Base-by-base conservation (phyloP, 2,888 invertebrate genomes). In the Andrena chrysosceles region DNA sequence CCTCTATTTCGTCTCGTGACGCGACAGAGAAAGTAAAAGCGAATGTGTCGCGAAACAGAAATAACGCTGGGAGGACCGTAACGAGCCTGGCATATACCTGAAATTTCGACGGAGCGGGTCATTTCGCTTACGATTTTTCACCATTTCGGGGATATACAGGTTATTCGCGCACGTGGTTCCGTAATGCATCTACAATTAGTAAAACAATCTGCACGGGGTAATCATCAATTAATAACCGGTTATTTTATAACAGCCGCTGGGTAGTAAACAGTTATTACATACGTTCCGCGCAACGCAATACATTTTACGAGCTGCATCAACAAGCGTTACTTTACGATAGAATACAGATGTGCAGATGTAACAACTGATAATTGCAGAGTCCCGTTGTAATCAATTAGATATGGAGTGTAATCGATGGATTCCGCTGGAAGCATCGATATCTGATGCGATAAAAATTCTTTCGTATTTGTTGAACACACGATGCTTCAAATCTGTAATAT, bases 221-320 rank as follows among this genome's bases (percentile, higher is more conserved):
- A 48, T 8, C n/a, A 20, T 26, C 29, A 49, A 62, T 71, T 80
- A 78, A n/a, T 60, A 29, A 16, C 13, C 16, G 42, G n/a, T 31
- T 48, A 72, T 54, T 72, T 49, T 49, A 26, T 10, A 60, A 70
- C 31, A 52, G 52, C 13, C 33, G 42, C 26, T 52, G 8, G 4
- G n/a, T 20, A 8, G 26, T 62, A 48, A 60, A 62, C 20, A 60
- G 2, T 16, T 20, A 7, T 31, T 26, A 16, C 20, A 5, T 20
- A 7, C n/a, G 52, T 10, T 35, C 0, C 49, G 8, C 29, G 48
- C 26, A 76, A 64, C 13, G 2, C 13, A 29, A 77, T 59, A 63
- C 16, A 16, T 76, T 76, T 48, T 20, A 68, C 54, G 52, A 78
- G 52, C 62, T 52, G n/a, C 74, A 20, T 67, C 42, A 60, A 69